These are phyloP conservation scores for Polyploca ridens DNA, from an alignment of 2,888 invertebrate species.

Conservation along the genomic window DNA sequence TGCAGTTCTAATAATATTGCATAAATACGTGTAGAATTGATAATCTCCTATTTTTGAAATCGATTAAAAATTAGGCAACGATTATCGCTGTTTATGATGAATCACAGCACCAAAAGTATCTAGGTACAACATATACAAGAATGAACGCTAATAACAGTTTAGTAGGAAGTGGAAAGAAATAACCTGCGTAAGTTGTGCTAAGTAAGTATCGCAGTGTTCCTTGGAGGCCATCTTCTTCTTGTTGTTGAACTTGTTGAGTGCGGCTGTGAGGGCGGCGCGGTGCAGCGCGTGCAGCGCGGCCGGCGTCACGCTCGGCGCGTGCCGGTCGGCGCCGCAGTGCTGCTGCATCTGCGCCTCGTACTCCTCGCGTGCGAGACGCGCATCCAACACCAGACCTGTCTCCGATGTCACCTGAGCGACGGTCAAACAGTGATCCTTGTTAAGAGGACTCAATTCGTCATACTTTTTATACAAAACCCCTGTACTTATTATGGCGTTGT, in stretches of 20 bases:
- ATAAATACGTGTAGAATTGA: no score
- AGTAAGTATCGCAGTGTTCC: slow-evolving; percentile 65
- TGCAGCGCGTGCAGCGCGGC: slow-evolving; percentile 89
- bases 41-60: no score
- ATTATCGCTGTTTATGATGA: no score
- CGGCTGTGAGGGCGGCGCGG: slow-evolving; percentile 81
- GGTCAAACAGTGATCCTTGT: no score
- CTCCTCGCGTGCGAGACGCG: slow-evolving; percentile 94
- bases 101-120: not conserved
- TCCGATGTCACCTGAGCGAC: slow-evolving; percentile 99
- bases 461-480: no score
- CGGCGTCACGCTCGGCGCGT: slow-evolving; percentile 94
- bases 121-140: not conserved
- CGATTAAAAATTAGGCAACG: no score
- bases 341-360: slow-evolving; percentile 95
- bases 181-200: slow-evolving; percentile 15
- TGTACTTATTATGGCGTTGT: no score
- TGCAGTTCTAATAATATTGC: no score
- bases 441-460: no score
- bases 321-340: slow-evolving; percentile 93
- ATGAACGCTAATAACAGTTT: no score
- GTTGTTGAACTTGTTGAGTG: slow-evolving; percentile 85
- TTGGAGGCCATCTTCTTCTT: slow-evolving; percentile 98
- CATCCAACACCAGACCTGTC: slow-evolving; percentile 97
- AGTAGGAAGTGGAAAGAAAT: not conserved